Evolutionary conservation across 2,888 invertebrate species (phyloP), one percentile per base, ranked within the genome.

Genomic region (Dicycla oo): DNA sequence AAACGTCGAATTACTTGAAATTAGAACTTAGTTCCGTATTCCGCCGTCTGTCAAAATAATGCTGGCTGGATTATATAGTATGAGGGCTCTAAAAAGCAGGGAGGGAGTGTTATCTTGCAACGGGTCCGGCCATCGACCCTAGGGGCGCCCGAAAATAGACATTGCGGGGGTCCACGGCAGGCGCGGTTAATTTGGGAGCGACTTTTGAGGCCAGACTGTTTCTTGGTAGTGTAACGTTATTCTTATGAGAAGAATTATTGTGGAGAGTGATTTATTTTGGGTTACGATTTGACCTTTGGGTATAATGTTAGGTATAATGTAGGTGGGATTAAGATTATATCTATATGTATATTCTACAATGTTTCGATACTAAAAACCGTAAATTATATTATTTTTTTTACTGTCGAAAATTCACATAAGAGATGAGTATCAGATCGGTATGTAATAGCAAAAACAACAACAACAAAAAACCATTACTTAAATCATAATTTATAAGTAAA

Each of bases 101-200:
- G 62, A 76, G 83, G 75, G 75, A 74, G 68, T 26, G 69, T 83
- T 82, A 82, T 80, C 79, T 80, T n/a, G 63, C 69, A 54, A 23
- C 58, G 66, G 84, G 83, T 80, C 77, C 80, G 88, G 89, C 75
- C 90, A 75, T 79, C 86, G 90, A 90, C 90, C 90, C 82, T 85
- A 88, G 82, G 88, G 88, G 88, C 69, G 88, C 69, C 67, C 88
- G 64, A 75, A 89, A 89, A 90, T 90, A 90, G 88, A 80, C 82
- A 72, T 85, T 78, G 88, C 88, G 90, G 90, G 90, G 90, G 89
- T 89, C 90, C 78, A 75, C 68, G 64, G 18, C 58, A 60, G 81
- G 5, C 82, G 78, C 34, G 66, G 77, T 70, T 89, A 85, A 84
- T 80, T 88, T 86, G 82, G 87, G 85, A 84, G 61, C 79, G 64